Evolutionary conservation across 2,888 invertebrate species (phyloP), one percentile per base, ranked within the genome.

Genomic region (Drosophila yooni): DNA sequence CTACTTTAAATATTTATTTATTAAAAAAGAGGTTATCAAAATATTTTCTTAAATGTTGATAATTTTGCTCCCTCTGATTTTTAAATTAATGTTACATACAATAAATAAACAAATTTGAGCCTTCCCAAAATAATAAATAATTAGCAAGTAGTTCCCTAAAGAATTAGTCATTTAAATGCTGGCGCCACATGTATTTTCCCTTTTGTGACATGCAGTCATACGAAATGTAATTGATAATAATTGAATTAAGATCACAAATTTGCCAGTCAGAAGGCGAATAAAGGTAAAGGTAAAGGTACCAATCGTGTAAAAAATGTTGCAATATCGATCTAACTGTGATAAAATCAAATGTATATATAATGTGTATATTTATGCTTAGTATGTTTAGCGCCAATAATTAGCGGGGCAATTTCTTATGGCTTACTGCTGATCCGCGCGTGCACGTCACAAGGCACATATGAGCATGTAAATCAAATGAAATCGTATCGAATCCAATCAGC

Each of bases 391-490:
- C 11, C 53, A 54, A 18, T 34, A 69, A 79, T 80, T 80, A 79
- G 53, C 68, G 29, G 10, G n/a, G 57, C 48, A 64, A 71, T 82
- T 61, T 62, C 34, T 46, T 48, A 54, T 58, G 27, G 56, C 36
- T 31, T 13, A 33, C 18, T 31, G 43, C 38, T 15, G 7, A 34
- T 29, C 57, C 54, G 34, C 63, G 56, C 59, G 58, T 40, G 34
- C n/a, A 46, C 31, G 52, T 78, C 82, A 88, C 81, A 86, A 83
- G 88, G 71, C 64, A n/a, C 67, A 58, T 66, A 86, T 86, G 79
- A 79, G 76, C 64, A 83, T 81, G 85, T 78, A 79, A 89, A 86
- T 86, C 69, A 71, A 90, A 89, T 76, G 83, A 84, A 88, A 89
- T 84, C 84, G 84, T 89, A 88, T 71, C 89, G 72, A 87, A 87